phyloP scores from a whole-genome alignment of 2,888 invertebrate genomes.

The Acanthosepion lycidas region DNA sequence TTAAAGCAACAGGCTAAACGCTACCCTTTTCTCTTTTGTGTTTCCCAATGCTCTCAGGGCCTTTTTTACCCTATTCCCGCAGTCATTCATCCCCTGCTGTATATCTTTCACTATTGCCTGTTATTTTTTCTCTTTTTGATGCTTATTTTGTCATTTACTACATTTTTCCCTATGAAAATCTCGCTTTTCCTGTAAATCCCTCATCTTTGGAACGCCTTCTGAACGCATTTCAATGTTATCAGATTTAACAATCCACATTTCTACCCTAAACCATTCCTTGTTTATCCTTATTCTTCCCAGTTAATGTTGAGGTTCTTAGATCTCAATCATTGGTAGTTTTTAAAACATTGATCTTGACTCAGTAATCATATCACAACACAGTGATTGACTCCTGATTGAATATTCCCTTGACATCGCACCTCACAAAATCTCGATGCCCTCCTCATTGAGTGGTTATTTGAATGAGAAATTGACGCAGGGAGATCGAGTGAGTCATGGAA shows the following conservation, averaged over 20 bases:
- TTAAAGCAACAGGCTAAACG: too few relatives aligned
- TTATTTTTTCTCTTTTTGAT: not conserved
- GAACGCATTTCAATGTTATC: not conserved
- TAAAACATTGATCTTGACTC: not conserved
- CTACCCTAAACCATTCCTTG: not conserved
- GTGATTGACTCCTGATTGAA: constrained; percentile 33
- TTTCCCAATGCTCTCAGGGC: not conserved
- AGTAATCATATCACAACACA: not conserved
- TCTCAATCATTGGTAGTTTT: not conserved
- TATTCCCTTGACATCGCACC: not conserved
- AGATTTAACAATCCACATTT: not conserved
- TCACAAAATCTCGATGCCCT: not conserved
- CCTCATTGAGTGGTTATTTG: not conserved
- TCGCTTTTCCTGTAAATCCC: not conserved
- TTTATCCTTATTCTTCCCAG: not conserved
- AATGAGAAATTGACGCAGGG: not conserved
- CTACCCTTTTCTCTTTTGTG: not conserved
- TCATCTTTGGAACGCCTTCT: not conserved
- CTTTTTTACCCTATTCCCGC: not conserved
- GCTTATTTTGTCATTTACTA: not conserved
- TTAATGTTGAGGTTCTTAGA: not conserved
- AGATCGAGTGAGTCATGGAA: not conserved
- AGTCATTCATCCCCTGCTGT: not conserved
- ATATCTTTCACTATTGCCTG: rapidly evolving
- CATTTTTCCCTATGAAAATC: not conserved